Evolutionary conservation across 2,113 vertebrate genomes (phyloP), one percentile per base, ranked within the genome.

Genomic region (Anarhynchus alexandrinus): DNA sequence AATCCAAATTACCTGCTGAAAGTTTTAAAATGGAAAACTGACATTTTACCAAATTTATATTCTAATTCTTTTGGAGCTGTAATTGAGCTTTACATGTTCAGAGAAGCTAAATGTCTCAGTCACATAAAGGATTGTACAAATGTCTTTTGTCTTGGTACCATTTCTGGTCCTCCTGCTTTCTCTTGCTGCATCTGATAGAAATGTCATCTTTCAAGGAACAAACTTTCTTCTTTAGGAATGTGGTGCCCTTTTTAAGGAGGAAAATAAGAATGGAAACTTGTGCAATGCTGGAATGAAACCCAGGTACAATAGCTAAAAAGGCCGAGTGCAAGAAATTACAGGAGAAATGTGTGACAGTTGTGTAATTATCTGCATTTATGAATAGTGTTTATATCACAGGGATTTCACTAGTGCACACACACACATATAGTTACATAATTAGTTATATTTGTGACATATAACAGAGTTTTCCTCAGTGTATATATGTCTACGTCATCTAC

Each of bases 11-110:
- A 67, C 32, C 51, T 91, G 27, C 51, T 92, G 51, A 76, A 64
- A 32, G n/a, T 64, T 96, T 94, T 82, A 81, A 93, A 94, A 74
- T 74, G 59, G 43, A 92, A 92, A 94, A 82, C 52, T 78, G 83
- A 79, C 82, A 79, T 89, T 96, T 96, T 85, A 57, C 36, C 19
- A 22, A 55, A 91, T 89, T 82, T 79, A 23, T 61, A 67, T 92
- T 90, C 61, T 72, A 61, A 49, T 82, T 82, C 22, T 89, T 87
- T 88, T 84, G 55, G 30, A 92, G 36, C 52, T 94, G 29, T 88
- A 81, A 43, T 81, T 88, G 36, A 83, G 30, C 40, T 76, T 76
- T 92, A 65, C 5, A 9, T 6, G 2, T 64, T 83, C 55, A 67
- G 47, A 84, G 52, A 8, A 92, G 20, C 32, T 83, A 78, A 73